These are phyloP conservation scores for Cyrtodaria siliqua DNA, from an alignment of 2,888 invertebrate species.

Conservation along the genomic window DNA sequence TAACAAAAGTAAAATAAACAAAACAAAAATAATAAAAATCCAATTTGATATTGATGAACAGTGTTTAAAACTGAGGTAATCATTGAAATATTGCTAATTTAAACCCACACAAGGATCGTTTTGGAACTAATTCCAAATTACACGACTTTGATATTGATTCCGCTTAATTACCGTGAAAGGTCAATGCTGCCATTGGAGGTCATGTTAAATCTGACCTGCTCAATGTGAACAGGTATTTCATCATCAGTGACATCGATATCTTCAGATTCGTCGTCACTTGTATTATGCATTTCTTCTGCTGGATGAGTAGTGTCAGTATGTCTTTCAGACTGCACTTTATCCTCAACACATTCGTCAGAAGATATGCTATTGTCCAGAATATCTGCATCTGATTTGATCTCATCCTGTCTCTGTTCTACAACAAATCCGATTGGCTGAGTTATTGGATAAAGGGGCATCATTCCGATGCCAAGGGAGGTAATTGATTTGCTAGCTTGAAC, in stretches of 20 bases:
- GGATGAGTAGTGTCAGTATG: conserved; percentile 4
- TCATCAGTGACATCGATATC: conserved; percentile 63
- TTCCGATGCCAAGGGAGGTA: conserved; percentile 82
- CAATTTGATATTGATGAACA: too few relatives aligned
- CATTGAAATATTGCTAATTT: too few relatives aligned
- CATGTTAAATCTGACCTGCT: background rate
- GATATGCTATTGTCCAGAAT: conserved; percentile 45
- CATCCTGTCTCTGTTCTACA: conserved; percentile 77
- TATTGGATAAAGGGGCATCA: conserved; percentile 86
- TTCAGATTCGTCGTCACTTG: conserved; percentile 41
- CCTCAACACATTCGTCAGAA: conserved; percentile 45
- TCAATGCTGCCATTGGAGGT: conserved; percentile 25
- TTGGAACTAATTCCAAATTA: too few relatives aligned
- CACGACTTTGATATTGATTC: background rate
- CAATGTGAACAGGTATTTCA: conserved; percentile 23
- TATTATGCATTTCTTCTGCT: background rate
- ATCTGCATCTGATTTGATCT: conserved; percentile 59
- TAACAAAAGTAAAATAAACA: too few relatives aligned
- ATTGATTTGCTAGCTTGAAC: conserved; percentile 87
- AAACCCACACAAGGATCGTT: too few relatives aligned
- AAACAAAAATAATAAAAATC: too few relatives aligned
- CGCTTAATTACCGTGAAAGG: conserved; percentile 1
- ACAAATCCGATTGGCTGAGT: conserved; percentile 87
- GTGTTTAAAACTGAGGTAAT: too few relatives aligned
- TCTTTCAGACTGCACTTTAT: background rate